A percentile compares a stretch with the other conserved stretches of the same genome.
Evolutionary conservation across 2,113 vertebrate genomes (phyloP).

Genomic region (Chitala chitala): DNA sequence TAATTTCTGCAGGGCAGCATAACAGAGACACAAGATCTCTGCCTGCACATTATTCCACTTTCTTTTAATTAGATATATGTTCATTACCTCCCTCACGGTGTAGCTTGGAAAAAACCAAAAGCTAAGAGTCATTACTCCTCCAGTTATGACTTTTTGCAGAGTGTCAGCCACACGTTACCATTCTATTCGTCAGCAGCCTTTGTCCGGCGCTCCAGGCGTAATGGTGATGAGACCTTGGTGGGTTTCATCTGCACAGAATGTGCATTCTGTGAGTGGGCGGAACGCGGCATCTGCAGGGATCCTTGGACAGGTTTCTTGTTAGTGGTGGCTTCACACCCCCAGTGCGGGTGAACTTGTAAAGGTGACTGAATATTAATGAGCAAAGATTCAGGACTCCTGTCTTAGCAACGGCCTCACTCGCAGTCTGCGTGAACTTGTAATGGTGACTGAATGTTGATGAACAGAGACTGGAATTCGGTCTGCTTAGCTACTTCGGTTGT

Average conservation of each 20-base stretch:
- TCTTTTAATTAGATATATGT: too few species aligned
- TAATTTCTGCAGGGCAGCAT: not conserved
- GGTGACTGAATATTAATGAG: not conserved
- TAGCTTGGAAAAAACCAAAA: not conserved
- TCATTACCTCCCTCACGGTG: not conserved
- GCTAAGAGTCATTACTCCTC: not conserved
- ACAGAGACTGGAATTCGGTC: not conserved
- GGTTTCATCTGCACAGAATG: not conserved
- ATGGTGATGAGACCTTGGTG: not conserved
- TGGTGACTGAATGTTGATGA: not conserved
- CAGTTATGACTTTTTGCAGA: not conserved
- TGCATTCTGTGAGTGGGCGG: not conserved
- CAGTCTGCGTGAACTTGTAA: not conserved
- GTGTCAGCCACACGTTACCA: not conserved
- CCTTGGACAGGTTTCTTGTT: not conserved
- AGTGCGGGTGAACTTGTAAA: not conserved
- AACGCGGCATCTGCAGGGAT: not conserved
- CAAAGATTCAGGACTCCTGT: not conserved
- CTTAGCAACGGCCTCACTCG: not conserved
- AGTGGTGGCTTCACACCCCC: not conserved
- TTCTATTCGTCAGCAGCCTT: not conserved
- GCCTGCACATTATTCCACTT: too few species aligned
- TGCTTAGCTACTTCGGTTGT: too few species aligned
- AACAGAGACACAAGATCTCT: too few species aligned
- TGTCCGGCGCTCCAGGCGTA: not conserved